A percentile compares a stretch with the other conserved stretches of the same genome.
These are phyloP conservation scores for Caenorhabditis remanei DNA, from an alignment of 1,140 invertebrate species.

Conservation along the genomic window DNA sequence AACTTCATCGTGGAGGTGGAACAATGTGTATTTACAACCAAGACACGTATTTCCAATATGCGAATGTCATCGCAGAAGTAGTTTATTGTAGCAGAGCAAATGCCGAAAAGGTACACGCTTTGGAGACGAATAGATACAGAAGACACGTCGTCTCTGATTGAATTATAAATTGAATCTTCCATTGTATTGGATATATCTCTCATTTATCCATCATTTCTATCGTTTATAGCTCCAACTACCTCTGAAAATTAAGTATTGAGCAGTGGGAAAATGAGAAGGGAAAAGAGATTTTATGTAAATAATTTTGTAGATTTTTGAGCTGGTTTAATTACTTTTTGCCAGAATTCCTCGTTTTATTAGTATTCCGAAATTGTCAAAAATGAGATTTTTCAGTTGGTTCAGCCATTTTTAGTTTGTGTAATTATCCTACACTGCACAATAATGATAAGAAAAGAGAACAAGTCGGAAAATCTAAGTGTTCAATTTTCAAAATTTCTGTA, in stretches of 20 bases:
- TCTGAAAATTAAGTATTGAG: slow-evolving; percentile 3
- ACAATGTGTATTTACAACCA: slow-evolving; percentile 49
- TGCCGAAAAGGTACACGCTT: slow-evolving; percentile 12
- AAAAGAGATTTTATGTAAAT: not conserved
- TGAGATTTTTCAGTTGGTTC: no score
- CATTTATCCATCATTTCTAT: not conserved
- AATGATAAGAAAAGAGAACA: no score
- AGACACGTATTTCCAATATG: slow-evolving; percentile 12
- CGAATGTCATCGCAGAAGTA: not conserved
- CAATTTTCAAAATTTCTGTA: not conserved
- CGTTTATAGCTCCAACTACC: not conserved
- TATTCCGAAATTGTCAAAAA: no score
- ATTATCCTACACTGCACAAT: no score
- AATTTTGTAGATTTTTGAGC: no score
- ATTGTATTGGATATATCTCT: not conserved
- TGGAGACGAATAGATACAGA: slow-evolving; percentile 1
- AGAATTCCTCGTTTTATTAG: no score
- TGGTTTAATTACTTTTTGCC: no score
- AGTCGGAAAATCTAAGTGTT: no score
- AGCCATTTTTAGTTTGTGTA: no score
- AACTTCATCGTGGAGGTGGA: slow-evolving; percentile 20
- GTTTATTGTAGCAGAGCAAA: slow-evolving; percentile 2
- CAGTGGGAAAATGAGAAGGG: not conserved
- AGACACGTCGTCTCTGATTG: not conserved
- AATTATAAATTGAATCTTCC: not conserved